Percentiles rank a stretch among this genome's conserved stretches.
Evolutionary conservation across 2,797 vertebrate genomes (phyloP).

Genomic region (Apogon talboti): DNA sequence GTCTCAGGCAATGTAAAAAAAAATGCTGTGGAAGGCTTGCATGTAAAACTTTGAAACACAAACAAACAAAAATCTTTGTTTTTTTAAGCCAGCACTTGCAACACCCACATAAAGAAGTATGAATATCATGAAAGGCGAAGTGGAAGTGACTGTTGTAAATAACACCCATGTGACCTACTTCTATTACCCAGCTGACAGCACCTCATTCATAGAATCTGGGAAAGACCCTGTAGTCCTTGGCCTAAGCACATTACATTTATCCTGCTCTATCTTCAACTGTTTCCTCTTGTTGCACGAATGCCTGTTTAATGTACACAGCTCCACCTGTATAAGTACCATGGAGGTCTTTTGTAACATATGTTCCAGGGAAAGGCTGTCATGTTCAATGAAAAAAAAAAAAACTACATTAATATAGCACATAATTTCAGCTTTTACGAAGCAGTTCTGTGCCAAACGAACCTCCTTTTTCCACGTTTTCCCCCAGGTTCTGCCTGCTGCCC

Average conservation of each 20-base stretch:
- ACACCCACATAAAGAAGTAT: conserved; percentile 36
- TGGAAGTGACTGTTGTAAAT: conserved; percentile 61
- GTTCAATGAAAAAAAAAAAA: conserved; percentile 60
- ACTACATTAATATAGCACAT: conserved; percentile 65
- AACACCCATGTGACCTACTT: conserved; percentile 68
- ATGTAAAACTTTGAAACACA: conserved; percentile 27
- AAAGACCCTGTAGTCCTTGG: conserved; percentile 59
- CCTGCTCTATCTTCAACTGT: conserved; percentile 60
- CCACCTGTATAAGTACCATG: conserved; percentile 35
- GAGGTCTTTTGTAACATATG: conserved; percentile 53
- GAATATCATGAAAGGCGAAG: conserved; percentile 49
- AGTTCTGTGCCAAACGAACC: conserved; percentile 65
- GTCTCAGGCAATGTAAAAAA: conserved; percentile 35
- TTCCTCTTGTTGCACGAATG: conserved; percentile 60
- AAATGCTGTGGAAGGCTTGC: conserved; percentile 8
- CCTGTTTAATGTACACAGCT: conserved; percentile 63
- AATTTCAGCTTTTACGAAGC: conserved; percentile 62
- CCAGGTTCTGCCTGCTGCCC: conserved; percentile 63
- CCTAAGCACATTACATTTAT: conserved; percentile 60
- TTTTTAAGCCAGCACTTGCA: conserved; percentile 29
- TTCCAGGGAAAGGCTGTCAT: conserved; percentile 64
- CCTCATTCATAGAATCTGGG: conserved; percentile 66
- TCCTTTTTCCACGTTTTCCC: conserved; percentile 58
- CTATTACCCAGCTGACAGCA: conserved; percentile 62
- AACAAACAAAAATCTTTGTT: conserved; percentile 2